Percentiles rank a stretch among this genome's conserved stretches.
These are phyloP conservation scores for Brachionus manjavacas DNA, from an alignment of 1,140 invertebrate genomes.

Conservation along the genomic window DNA sequence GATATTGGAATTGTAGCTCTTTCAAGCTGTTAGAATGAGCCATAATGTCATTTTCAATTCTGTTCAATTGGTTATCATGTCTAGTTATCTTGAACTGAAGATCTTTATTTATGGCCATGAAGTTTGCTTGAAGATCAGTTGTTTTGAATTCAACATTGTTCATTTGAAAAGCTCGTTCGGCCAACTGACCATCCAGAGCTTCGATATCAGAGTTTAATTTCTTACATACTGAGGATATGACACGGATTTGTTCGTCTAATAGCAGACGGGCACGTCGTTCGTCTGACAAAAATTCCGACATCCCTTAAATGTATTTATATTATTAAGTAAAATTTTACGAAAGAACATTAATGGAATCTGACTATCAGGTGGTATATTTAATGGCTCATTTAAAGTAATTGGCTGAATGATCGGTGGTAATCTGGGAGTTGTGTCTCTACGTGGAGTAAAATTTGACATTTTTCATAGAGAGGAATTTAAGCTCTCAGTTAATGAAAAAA, in stretches of 20 bases:
- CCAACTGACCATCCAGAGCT: not conserved
- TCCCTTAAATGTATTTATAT: not conserved
- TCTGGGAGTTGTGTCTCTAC: not conserved
- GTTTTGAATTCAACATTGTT: conserved; percentile 40
- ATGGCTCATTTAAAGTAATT: not conserved
- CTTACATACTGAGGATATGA: conserved; percentile 36
- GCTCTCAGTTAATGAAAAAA: not conserved
- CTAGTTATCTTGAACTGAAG: conserved; percentile 22
- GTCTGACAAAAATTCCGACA: conserved; percentile 17
- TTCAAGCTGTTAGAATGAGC: not conserved
- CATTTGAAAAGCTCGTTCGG: conserved; percentile 9
- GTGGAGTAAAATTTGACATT: conserved; percentile 12
- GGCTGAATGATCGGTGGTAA: conserved; percentile 7
- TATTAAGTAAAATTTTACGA: too few species aligned
- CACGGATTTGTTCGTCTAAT: conserved; percentile 35
- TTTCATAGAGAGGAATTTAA: not conserved
- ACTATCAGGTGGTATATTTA: conserved; percentile 17
- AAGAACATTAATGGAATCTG: not conserved
- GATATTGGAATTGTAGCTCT: not conserved
- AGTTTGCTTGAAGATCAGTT: conserved; percentile 36
- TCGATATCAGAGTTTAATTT: conserved; percentile 42
- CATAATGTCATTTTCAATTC: conserved; percentile 7
- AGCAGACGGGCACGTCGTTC: not conserved
- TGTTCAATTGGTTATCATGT: conserved; percentile 16
- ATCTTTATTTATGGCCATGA: conserved; percentile 33